Conservation (phyloP, 2,888 invertebrate species). For the Euzetes globulus region DNA sequence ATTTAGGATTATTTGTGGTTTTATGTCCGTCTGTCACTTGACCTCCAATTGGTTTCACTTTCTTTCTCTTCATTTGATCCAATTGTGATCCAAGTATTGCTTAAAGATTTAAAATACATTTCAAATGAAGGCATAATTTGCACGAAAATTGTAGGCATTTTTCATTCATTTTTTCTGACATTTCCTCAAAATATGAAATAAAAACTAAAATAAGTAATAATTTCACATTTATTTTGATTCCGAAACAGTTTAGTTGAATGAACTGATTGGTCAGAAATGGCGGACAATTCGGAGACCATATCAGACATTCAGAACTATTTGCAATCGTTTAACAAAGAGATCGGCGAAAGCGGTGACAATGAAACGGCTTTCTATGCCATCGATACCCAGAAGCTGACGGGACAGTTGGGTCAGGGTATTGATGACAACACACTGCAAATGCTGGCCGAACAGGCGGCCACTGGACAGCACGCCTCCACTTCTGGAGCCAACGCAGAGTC, state of each 20-base stretch:
- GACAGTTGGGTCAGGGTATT: slow-evolving; percentile 46
- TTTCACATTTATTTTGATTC: too few relatives aligned
- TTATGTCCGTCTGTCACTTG: too few relatives aligned
- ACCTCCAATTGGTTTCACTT: too few relatives aligned
- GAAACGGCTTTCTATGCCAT: slow-evolving; percentile 34
- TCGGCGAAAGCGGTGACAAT: slow-evolving; percentile 45
- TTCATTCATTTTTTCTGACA: too few relatives aligned
- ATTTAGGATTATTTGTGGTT: too few relatives aligned
- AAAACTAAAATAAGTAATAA: too few relatives aligned
- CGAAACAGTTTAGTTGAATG: too few relatives aligned
- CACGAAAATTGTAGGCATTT: not conserved
- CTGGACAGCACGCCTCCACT: slow-evolving; percentile 28
- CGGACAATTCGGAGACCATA: slow-evolving; percentile 51
- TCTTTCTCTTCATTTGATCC: too few relatives aligned
- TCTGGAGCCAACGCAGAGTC: slow-evolving; percentile 34
- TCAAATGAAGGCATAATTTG: too few relatives aligned
- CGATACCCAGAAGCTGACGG: slow-evolving; percentile 30
- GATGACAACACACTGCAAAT: slow-evolving; percentile 42
- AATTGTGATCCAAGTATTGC: too few relatives aligned
- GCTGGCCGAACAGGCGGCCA: slow-evolving; percentile 44
- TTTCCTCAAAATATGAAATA: too few relatives aligned
- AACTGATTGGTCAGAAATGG: not conserved
- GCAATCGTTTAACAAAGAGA: slow-evolving; percentile 72
- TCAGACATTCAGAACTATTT: slow-evolving; percentile 71
- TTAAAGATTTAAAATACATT: too few relatives aligned